phyloP scores from a whole-genome alignment of 2,113 vertebrate species.

The Isichthys henryi region DNA sequence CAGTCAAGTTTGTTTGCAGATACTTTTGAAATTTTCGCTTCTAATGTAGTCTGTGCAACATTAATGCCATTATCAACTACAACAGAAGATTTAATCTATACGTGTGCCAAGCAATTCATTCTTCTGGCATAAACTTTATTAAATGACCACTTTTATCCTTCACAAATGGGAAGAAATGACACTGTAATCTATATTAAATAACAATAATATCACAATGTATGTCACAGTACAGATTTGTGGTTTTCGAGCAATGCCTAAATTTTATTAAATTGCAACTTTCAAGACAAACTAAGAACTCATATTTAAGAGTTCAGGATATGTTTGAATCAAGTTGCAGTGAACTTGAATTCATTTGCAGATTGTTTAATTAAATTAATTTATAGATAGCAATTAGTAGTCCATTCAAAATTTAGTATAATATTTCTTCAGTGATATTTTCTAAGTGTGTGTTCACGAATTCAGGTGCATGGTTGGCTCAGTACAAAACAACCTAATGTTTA shows the following conservation, averaged over 20 bases:
- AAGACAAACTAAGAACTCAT: background rate
- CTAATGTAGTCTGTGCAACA: background rate
- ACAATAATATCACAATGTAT: background rate
- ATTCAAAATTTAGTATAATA: background rate
- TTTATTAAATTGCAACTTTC: background rate
- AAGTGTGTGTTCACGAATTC: background rate
- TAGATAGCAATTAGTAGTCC: background rate
- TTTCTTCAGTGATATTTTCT: background rate
- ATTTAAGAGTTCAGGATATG: background rate
- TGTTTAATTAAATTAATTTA: background rate
- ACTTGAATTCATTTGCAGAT: background rate
- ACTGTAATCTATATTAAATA: background rate
- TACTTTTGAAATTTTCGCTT: background rate
- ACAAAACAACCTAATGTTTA: background rate
- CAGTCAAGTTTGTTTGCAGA: constrained; percentile 6
- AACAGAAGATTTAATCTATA: background rate
- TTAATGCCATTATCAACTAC: background rate
- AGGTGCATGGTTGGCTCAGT: background rate
- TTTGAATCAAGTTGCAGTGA: background rate
- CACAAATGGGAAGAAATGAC: background rate
- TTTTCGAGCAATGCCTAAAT: background rate
- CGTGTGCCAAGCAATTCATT: background rate
- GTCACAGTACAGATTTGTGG: background rate
- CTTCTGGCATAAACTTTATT: background rate
- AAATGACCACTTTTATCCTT: background rate